These are phyloP conservation scores for Sapayoa aenigma DNA, from an alignment of 2,113 vertebrate species.

Conservation along the genomic window DNA sequence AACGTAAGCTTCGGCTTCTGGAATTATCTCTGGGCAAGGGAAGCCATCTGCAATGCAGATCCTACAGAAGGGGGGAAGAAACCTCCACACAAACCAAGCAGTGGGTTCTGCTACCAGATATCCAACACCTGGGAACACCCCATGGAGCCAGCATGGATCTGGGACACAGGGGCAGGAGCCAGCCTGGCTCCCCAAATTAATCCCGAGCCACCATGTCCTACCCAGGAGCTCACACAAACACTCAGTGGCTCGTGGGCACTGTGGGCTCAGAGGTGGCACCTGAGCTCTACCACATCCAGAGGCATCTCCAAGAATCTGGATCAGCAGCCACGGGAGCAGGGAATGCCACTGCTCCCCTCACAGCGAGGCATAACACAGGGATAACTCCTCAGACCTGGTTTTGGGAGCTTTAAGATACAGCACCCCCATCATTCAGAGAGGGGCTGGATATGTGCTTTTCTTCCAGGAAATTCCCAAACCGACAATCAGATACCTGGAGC, in stretches of 20 bases:
- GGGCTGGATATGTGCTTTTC: not conserved
- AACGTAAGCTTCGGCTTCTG: not conserved
- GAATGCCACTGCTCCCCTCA: not conserved
- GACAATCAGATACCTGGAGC: not conserved
- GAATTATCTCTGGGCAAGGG: not conserved
- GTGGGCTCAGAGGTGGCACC: not conserved
- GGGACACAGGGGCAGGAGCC: not conserved
- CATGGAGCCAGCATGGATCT: fast-evolving
- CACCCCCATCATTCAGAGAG: fast-evolving
- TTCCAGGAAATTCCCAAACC: not conserved
- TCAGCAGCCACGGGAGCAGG: not conserved
- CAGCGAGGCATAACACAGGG: no score
- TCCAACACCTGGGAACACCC: not conserved
- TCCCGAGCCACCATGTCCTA: fast-evolving
- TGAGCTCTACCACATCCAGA: not conserved
- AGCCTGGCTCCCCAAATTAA: not conserved
- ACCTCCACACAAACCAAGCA: no score
- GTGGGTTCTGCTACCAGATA: not conserved
- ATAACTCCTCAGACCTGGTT: fast-evolving
- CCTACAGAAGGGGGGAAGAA: not conserved
- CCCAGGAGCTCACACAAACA: not conserved
- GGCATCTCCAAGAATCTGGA: fast-evolving
- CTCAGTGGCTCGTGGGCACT: fast-evolving
- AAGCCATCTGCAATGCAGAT: slow-evolving; percentile 63
- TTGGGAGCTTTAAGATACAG: not conserved